phyloP scores from a whole-genome alignment of 2,797 vertebrate species.

The Pogonophryne albipinna region DNA sequence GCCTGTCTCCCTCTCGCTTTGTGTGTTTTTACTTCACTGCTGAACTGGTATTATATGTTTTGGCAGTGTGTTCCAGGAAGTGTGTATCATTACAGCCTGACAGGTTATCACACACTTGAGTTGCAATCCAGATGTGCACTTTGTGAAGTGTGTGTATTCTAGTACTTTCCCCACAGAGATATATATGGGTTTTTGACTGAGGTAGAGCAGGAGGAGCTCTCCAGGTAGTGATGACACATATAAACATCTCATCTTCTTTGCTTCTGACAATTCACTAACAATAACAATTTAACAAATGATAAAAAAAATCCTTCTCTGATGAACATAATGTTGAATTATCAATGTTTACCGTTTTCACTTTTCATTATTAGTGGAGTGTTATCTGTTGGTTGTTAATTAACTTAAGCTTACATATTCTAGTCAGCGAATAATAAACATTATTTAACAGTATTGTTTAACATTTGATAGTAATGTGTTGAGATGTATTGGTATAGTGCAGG shows the following conservation, averaged over 20 bases:
- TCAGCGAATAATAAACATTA: neutral
- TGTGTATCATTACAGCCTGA: slow-evolving; percentile 25
- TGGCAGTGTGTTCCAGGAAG: slow-evolving; percentile 29
- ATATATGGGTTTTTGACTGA: slow-evolving; percentile 1
- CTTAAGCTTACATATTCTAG: slow-evolving; percentile 1
- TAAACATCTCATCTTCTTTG: neutral
- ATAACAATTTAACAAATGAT: neutral
- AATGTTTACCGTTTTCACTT: neutral
- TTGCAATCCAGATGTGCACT: slow-evolving; percentile 47
- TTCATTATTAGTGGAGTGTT: neutral
- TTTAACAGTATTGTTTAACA: neutral
- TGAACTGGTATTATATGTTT: slow-evolving; percentile 31
- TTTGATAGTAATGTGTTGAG: neutral
- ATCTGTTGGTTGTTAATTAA: neutral
- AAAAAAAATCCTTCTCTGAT: no score
- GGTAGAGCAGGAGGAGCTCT: neutral
- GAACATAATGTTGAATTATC: neutral
- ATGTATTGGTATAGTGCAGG: neutral
- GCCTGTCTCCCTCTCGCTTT: neutral
- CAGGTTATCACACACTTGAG: slow-evolving; percentile 22
- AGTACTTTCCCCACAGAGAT: slow-evolving; percentile 5
- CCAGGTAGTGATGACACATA: neutral
- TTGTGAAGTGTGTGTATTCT: slow-evolving; percentile 16
- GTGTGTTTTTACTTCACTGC: slow-evolving; percentile 33
- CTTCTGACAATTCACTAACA: neutral